Conservation (phyloP, 2,888 invertebrate genomes). For the Melinaea marsaeus region DNA sequence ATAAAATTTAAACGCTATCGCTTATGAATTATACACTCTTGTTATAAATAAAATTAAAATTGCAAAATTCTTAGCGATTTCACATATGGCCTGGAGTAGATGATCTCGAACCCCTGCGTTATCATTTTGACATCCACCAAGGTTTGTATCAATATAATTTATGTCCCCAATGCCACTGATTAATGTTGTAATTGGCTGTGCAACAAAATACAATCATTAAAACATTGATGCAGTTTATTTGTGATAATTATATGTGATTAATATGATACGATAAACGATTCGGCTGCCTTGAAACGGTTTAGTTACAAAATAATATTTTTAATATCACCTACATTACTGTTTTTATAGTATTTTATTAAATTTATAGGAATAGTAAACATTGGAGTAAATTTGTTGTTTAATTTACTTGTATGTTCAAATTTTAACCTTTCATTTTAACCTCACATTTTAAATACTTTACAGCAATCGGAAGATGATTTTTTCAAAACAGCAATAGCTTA, state of each 20-base stretch:
- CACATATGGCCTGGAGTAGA: constrained; percentile 72
- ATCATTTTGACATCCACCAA: constrained; percentile 66
- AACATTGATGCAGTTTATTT: constrained; percentile 32
- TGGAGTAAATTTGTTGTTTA: too few relatives aligned
- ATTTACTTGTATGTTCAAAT: too few relatives aligned
- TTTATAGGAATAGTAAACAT: too few relatives aligned
- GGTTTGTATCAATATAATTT: constrained; percentile 71
- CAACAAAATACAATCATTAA: constrained; percentile 39
- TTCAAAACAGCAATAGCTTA: too few relatives aligned
- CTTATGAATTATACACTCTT: constrained; percentile 41
- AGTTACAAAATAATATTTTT: neutral
- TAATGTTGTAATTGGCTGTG: constrained; percentile 65
- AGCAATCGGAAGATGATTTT: too few relatives aligned
- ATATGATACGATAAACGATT: constrained; percentile 18
- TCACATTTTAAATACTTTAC: too few relatives aligned
- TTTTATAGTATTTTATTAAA: too few relatives aligned
- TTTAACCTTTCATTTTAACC: too few relatives aligned
- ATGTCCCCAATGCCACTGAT: constrained; percentile 68
- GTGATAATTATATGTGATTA: constrained; percentile 33
- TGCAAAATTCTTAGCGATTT: constrained; percentile 75
- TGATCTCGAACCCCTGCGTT: constrained; percentile 62
- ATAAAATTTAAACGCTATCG: constrained; percentile 16
- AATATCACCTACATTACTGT: neutral
- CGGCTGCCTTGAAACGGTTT: constrained; percentile 23
- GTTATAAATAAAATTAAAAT: constrained; percentile 78